phyloP scores from a whole-genome alignment of 2,113 vertebrate genomes.

The Prunella himalayana region DNA sequence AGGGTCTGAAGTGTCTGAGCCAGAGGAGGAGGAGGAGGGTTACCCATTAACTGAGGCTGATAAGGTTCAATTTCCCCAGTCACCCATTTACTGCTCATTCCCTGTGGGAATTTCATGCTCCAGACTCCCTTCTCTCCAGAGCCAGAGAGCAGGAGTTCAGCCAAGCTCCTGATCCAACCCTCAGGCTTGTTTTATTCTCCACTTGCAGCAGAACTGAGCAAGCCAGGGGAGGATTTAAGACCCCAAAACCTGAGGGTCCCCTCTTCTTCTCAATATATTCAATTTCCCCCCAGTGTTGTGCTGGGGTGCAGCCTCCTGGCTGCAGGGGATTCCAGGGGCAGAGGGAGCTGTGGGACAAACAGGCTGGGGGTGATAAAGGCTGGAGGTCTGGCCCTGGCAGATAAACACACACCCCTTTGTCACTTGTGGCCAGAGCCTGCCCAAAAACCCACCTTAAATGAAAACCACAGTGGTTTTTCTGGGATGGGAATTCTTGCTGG shows the following conservation, averaged over 20 bases:
- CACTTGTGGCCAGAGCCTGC: not conserved
- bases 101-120: not conserved
- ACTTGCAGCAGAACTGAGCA: not conserved
- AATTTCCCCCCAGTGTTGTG: accelerated
- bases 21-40: not conserved
- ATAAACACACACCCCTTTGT: not conserved
- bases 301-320: not conserved
- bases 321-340: not conserved
- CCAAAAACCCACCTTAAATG: not conserved
- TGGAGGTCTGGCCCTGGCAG: not conserved
- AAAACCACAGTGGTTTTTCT: accelerated
- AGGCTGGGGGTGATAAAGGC: not conserved
- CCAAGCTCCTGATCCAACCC: not conserved
- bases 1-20: not conserved
- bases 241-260: not conserved
- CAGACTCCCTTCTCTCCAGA: not conserved
- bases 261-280: accelerated
- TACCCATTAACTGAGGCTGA: not conserved
- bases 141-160: accelerated
- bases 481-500: not conserved
- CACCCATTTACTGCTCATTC: accelerated
- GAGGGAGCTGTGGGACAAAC: not conserved
- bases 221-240: not conserved
- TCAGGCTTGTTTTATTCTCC: accelerated
- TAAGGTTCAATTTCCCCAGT: not conserved